Percentiles rank a stretch among this genome's conserved stretches.
These are phyloP conservation scores for Acanthisitta chloris DNA, from an alignment of 2,113 vertebrate species.

Conservation along the genomic window DNA sequence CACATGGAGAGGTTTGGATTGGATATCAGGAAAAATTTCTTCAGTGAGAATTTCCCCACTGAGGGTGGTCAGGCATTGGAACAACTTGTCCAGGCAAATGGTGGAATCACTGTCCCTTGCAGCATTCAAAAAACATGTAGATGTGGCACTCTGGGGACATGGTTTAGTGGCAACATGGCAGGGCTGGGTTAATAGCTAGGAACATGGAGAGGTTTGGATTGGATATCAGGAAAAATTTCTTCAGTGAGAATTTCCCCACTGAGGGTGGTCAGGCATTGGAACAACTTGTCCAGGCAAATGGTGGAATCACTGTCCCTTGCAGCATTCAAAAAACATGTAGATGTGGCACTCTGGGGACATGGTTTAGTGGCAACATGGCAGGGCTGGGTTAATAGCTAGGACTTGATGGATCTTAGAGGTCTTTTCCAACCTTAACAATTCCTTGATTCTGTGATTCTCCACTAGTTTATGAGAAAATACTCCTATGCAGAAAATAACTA, in stretches of 20 bases:
- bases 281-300: background rate
- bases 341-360: fast-evolving
- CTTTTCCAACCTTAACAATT: background rate
- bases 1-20: too few species aligned
- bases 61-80: too few species aligned
- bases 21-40: too few species aligned
- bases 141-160: too few species aligned
- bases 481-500: background rate
- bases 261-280: background rate
- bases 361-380: background rate
- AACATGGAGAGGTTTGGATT: background rate
- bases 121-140: too few species aligned
- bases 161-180: too few species aligned
- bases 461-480: background rate
- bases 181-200: too few species aligned
- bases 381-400: background rate
- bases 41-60: too few species aligned
- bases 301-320: background rate
- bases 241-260: too few species aligned
- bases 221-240: background rate
- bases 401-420: background rate
- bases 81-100: too few species aligned
- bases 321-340: background rate
- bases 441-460: background rate
- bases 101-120: too few species aligned